Conservation (phyloP, 2,113 vertebrate genomes). For the Solea solea region DNA sequence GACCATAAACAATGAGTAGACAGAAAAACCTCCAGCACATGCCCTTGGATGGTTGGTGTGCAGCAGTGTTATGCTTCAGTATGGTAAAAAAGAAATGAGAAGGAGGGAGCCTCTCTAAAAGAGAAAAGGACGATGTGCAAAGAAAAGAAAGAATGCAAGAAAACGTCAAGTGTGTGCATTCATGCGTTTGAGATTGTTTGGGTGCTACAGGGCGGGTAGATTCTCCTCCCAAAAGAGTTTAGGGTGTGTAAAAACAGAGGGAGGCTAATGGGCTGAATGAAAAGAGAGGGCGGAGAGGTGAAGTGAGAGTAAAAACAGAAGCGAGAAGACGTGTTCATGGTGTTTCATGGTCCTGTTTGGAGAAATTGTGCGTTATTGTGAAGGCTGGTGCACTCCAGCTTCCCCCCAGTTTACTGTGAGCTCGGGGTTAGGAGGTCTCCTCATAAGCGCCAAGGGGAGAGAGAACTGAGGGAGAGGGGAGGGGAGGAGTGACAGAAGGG, state of each 20-base stretch:
- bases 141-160: constrained; percentile 27
- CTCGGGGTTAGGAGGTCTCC: constrained; percentile 34
- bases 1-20: constrained; percentile 34
- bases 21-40: background rate
- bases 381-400: constrained; percentile 14
- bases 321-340: constrained; percentile 25
- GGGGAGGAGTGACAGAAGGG: constrained; percentile 13
- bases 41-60: constrained; percentile 1
- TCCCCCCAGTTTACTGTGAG: constrained; percentile 24
- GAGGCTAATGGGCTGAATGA: constrained; percentile 64
- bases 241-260: constrained; percentile 66
- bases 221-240: constrained; percentile 38
- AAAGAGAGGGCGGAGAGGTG: constrained; percentile 16
- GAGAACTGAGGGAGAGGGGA: constrained; percentile 6
- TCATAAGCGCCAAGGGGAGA: constrained; percentile 22
- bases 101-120: constrained; percentile 4
- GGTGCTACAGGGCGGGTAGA: constrained; percentile 17
- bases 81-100: background rate
- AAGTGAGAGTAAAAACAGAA: constrained; percentile 36
- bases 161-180: constrained; percentile 43
- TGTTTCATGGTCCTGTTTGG: constrained; percentile 38
- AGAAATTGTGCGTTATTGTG: constrained; percentile 58
- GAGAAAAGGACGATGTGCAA: background rate
- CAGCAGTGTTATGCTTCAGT: constrained; percentile 11
- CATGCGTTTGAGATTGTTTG: constrained; percentile 32